Base-by-base conservation (phyloP, 2,888 invertebrate species). In the Trilocha varians region DNA sequence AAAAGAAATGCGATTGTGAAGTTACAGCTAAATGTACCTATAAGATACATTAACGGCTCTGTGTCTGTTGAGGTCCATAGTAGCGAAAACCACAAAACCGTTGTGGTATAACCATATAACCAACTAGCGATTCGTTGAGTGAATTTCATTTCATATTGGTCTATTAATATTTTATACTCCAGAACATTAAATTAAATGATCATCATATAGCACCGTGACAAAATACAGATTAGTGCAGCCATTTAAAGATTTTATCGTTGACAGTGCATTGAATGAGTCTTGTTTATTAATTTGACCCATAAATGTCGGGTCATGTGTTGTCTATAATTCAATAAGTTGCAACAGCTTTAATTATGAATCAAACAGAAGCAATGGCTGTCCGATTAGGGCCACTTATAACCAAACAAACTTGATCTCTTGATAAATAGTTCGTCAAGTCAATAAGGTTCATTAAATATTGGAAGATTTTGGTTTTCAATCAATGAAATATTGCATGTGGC, bases 361-460 rank as follows among this genome's bases (percentile, higher is more conserved):
- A 46, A 48, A 42, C 47, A 38, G 39, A 44, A 25, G 32, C 46
- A 46, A 44, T 46, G 46, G 39, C 34, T 42, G 37, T 41, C 15
- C 47, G 45, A 62, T 63, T 59, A 56, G 45, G 53, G 46, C 46
- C 65, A 61, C 50, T 52, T 50, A 44, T 44, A 46, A 46, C 53
- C 52, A 51, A 55, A 58, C 42, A 50, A 46, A 44, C 25, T 33
- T 52, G 55, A 54, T 44, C 50, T 52, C 46, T 43, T 39, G 34
- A 43, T 46, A 47, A 44, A 43, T 51, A 43, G 44, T 40, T 37
- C 48, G 48, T 51, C 17, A 48, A 48, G 51, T 44, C 40, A 44
- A 52, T 43, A 40, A 46, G 49, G 55, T 48, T 54, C 53, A 48
- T 45, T 45, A 46, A 35, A 38, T 52, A 40, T 45, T 46, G 55